phyloP scores from a whole-genome alignment of 2,113 vertebrate genomes.

The Felis chaus region DNA sequence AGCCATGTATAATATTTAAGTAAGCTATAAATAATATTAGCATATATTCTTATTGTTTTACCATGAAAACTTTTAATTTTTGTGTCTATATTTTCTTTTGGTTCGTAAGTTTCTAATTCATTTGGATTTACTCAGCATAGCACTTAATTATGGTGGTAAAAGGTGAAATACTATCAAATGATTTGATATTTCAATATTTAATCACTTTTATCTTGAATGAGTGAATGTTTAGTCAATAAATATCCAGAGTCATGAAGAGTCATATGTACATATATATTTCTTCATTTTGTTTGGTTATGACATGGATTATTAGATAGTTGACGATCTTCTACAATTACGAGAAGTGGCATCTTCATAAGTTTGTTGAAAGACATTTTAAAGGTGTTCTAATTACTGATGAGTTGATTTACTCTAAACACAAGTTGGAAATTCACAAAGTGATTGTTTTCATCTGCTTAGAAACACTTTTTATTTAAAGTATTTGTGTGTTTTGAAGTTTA shows the following conservation, averaged over 20 bases:
- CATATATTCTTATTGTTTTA: slow-evolving; percentile 5
- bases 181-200: slow-evolving; percentile 40
- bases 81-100: neutral
- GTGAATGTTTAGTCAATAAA: slow-evolving; percentile 14
- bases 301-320: neutral
- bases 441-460: neutral
- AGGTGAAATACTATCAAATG: neutral
- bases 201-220: slow-evolving; percentile 39
- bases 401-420: neutral
- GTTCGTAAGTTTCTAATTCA: slow-evolving; percentile 29
- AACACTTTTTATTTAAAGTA: neutral
- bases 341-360: neutral
- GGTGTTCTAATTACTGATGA: neutral
- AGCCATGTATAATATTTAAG: neutral
- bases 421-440: neutral
- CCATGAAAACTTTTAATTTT: neutral
- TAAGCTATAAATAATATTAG: neutral
- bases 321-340: neutral
- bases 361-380: slow-evolving; percentile 23
- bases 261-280: neutral
- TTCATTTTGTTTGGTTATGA: neutral
- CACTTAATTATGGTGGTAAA: neutral
- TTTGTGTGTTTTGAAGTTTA: neutral
- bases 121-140: neutral
- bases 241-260: neutral